A percentile compares a stretch with the other conserved stretches of the same genome.
phyloP scores from a whole-genome alignment of 2,797 vertebrate genomes.

The Leucoraja ocellata region DNA sequence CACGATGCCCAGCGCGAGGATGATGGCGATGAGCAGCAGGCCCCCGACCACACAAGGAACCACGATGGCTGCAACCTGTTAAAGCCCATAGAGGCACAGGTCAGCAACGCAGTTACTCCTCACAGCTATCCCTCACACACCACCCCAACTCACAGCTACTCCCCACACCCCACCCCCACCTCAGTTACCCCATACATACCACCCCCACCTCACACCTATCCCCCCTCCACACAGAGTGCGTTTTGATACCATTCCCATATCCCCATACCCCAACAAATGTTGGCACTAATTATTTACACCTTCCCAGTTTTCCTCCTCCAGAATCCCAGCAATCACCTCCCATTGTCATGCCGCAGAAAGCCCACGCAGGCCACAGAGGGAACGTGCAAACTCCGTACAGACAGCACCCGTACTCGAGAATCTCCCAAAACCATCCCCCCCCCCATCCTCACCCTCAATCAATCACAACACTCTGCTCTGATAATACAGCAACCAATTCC shows the following conservation, averaged over 20 bases:
- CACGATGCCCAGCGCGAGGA: slow-evolving; percentile 59
- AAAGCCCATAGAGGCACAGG: not conserved
- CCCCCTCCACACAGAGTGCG: not conserved
- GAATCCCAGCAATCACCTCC: not conserved
- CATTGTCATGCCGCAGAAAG: not conserved
- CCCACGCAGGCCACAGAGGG: not conserved
- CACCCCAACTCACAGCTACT: not conserved
- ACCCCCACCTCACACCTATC: no score
- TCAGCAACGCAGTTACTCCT: not conserved
- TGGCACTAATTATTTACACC: no score
- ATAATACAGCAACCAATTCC: not conserved
- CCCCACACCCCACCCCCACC: no score
- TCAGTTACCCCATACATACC: no score
- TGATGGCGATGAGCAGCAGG: slow-evolving; percentile 55
- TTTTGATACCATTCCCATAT: no score
- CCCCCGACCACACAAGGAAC: slow-evolving; percentile 66
- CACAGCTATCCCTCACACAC: no score
- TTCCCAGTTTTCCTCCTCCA: not conserved
- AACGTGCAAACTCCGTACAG: no score
- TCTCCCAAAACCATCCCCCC: no score
- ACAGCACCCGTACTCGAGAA: no score
- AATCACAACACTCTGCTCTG: not conserved
- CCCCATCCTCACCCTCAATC: not conserved
- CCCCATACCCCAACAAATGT: no score
- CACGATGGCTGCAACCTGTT: slow-evolving; percentile 62